Evolutionary conservation across 1,140 invertebrate species (phyloP), one percentile per base, ranked within the genome.

Genomic region (Philopotamus ludificatus): DNA sequence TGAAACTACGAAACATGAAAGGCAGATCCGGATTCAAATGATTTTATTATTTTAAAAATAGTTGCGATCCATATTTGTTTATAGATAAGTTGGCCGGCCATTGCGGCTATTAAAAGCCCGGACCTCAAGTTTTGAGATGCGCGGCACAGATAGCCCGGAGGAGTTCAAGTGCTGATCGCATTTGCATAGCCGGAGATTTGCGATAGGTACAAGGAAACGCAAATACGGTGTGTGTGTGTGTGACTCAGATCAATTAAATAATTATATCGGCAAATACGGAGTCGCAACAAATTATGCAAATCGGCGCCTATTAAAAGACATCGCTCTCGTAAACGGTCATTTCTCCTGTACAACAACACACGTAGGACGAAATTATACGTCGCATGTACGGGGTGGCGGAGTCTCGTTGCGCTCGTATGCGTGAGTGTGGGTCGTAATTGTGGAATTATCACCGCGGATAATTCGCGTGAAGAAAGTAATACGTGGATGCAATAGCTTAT

Each of bases 381-480:
- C 15, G 9, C 34, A 2, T 55, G 18, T 55, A n/a, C n/a, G n/a
- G n/a, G n/a, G n/a, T n/a, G n/a, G n/a, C n/a, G n/a, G n/a, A n/a
- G n/a, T n/a, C n/a, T n/a, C n/a, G n/a, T n/a, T n/a, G n/a, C n/a
- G n/a, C n/a, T n/a, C n/a, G 18, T 28, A 26, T 54, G 28, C 41
- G 10, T 55, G n/a, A 39, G 41, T 55, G 54, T 57, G 22, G 54
- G 54, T 39, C 18, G 54, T 22, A 57, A 57, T 57, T 57, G 54
- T 41, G 39, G 22, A 57, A 57, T 57, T 57, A 57, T 57, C 54
- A 21, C 39, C 28, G 53, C n/a, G 54, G 20, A 55, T 42, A 57
- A 57, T 2, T 16, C 16, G 54, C 34, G 54, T 4, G 16, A 7
- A 34, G 28, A 34, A 34, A 34, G 28, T 34, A 18, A 49, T 53